Evolutionary conservation across 2,113 vertebrate genomes (phyloP), one percentile per base, ranked within the genome.

Genomic region (Narcine bancroftii): DNA sequence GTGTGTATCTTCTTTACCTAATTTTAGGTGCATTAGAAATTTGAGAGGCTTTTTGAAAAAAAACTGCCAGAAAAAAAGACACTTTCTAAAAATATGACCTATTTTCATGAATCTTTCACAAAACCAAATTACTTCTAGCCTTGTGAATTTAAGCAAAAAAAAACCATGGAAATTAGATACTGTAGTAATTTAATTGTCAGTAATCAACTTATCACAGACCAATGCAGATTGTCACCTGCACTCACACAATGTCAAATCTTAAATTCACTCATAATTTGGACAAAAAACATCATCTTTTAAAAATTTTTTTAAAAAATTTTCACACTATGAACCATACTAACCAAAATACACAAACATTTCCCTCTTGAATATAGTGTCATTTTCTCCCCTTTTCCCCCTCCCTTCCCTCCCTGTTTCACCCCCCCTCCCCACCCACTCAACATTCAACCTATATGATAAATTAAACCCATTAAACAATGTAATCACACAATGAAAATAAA

Each of bases 151-250:
- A 33, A 53, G 33, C 33, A 53, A 13, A 36, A 60, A 19, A 56
- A 36, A 87, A 15, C 15, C 33, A 87, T 60, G n/a, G 29, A 87
- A 87, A 87, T 87, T 36, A 60, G 15, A 21, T 60, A 60, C 13
- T 36, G 15, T 87, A 87, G 33, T 87, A 87, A 60, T 87, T 87
- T 60, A 87, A 87, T 87, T 56, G 33, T 87, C 21, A 87, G 36
- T 63, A 33, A 87, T 63, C 17, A 87, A 60, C 53, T 36, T 87
- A 87, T 87, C 33, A 36, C 79, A 63, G 15, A 87, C 81, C 53
- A 33, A 87, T 60, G 53, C 56, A 87, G 53, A 42, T n/a, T 63
- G 53, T 87, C n/a, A 21, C 36, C 6, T 60, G 60, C 29, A 87
- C n/a, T 60, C 9, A 60, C 19, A 39, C 13, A 36, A 3, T 87